Conservation (phyloP, 2,113 vertebrate species). For the Edolisoma coerulescens region DNA sequence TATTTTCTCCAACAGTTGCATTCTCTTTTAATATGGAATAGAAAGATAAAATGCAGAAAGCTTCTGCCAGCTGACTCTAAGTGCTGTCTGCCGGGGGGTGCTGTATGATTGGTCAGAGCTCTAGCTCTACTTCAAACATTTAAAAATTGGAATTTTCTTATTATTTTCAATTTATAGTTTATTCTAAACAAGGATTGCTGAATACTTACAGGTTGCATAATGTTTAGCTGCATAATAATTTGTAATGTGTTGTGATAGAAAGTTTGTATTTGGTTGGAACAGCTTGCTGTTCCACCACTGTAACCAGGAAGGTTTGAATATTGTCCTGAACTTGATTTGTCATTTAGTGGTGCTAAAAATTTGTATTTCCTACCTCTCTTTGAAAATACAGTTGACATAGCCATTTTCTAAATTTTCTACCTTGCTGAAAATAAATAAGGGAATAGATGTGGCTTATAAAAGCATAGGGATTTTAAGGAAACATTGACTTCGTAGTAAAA, state of each 20-base stretch:
- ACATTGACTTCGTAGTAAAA: background rate
- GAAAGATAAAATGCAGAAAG: slow-evolving; percentile 4
- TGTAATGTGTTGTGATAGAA: background rate
- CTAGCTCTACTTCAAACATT: background rate
- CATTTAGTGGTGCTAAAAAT: background rate
- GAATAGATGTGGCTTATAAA: background rate
- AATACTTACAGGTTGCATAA: background rate
- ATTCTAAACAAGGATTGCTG: background rate
- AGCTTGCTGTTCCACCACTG: background rate
- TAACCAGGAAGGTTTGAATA: background rate
- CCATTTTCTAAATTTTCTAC: background rate
- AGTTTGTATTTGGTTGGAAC: background rate
- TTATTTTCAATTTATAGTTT: background rate
- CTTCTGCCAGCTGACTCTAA: background rate
- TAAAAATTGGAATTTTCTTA: background rate
- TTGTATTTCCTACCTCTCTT: background rate
- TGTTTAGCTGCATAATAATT: background rate
- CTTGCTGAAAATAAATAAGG: background rate
- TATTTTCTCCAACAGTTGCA: background rate
- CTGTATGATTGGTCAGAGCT: slow-evolving; percentile 26
- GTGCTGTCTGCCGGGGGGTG: slow-evolving; percentile 60
- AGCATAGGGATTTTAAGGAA: background rate
- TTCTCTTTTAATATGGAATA: background rate
- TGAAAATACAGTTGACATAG: background rate
- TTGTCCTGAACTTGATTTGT: background rate